Evolutionary conservation across 2,797 vertebrate genomes (phyloP).

Genomic region (Morelia viridis): DNA sequence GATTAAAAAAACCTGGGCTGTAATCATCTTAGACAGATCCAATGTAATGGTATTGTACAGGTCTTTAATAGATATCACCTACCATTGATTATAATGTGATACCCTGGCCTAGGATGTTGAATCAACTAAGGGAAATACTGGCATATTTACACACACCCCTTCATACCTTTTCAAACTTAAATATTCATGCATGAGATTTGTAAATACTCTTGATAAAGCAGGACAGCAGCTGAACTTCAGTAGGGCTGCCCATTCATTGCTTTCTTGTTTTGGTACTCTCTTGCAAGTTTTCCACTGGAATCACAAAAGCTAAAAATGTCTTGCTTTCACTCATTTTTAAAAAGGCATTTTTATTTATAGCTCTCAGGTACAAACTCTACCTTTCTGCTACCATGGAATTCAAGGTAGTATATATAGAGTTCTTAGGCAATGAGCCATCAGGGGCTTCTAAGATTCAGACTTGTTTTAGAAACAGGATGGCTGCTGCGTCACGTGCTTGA

Average conservation of each 20-base stretch:
- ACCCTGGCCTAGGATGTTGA: neutral
- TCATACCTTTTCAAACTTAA: neutral
- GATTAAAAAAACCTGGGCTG: neutral
- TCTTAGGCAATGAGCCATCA: neutral
- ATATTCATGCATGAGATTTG: neutral
- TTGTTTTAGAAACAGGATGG: neutral
- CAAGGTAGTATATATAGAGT: neutral
- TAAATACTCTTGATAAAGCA: neutral
- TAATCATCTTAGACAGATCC: neutral
- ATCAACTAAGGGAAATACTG: neutral
- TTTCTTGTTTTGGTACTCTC: neutral
- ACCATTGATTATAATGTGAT: neutral
- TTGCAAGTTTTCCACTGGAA: neutral
- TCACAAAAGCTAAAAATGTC: neutral
- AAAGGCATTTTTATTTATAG: neutral
- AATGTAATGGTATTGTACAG: neutral
- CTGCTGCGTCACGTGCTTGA: neutral
- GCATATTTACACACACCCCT: neutral
- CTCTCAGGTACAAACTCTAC: neutral
- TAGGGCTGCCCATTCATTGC: neutral
- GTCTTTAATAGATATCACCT: neutral
- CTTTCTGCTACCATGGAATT: neutral
- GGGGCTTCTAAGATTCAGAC: neutral
- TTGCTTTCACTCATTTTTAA: neutral
- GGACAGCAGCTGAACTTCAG: neutral